Evolutionary conservation across 1,140 invertebrate genomes (phyloP), one percentile per base, ranked within the genome.

Genomic region (Atta texana): DNA sequence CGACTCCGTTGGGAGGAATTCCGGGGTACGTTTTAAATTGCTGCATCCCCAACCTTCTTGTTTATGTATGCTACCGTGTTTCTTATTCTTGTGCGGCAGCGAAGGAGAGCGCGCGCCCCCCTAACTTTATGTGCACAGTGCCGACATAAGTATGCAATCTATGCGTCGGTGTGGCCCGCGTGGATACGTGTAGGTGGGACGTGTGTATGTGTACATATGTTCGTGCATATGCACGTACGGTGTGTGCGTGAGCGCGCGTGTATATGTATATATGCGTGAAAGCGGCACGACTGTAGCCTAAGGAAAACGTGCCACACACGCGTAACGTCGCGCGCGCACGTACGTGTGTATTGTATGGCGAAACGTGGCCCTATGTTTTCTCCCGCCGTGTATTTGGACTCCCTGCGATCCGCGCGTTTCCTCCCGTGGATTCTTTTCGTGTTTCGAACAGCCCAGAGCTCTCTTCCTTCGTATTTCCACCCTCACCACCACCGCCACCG

Each of bases 11-110:
- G 95, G 95, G 95, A 95, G 94, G 94, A 95, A 95, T 95, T 95
- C 95, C 94, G 94, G 95, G 94, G 93, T 95, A 95, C 94, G 95
- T 95, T 95, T 95, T 95, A 95, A 95, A 95, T 95, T 95, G 95
- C 95, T 94, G 94, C 95, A 95, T 95, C 94, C 95, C 94, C 94
- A 94, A 94, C 94, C 94, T 95, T 91, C 94, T 95, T 95, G 95
- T 95, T 95, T 95, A 95, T 95, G 94, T 94, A 95, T 95, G 95
- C 92, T 93, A 92, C 86, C 92, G 93, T 94, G 94, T 95, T 95
- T 95, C 95, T 95, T 95, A 95, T 95, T 95, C 95, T 95, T 95
- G 95, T 94, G 94, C 93, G 93, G 92, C 92, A 91, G 91, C 90
- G 89, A 92, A 91, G 91, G 89, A 92, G 92, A 92, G 90, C 88